Evolutionary conservation across 2,113 vertebrate genomes (phyloP).

Genomic region (Myanophis thanlyinensis): DNA sequence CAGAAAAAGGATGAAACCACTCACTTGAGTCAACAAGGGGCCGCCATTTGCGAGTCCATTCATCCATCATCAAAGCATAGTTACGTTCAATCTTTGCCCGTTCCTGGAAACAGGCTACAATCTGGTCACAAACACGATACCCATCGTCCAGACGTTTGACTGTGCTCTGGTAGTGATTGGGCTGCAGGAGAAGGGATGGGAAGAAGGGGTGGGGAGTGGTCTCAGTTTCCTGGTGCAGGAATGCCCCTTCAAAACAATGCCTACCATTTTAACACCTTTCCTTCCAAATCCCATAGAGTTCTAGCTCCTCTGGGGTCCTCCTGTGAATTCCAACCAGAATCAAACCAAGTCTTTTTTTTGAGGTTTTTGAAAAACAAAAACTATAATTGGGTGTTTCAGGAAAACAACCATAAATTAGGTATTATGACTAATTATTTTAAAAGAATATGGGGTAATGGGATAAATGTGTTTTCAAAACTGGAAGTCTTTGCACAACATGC

Average conservation of each 20-base stretch:
- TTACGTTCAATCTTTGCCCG: slow-evolving; percentile 78
- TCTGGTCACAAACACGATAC: slow-evolving; percentile 77
- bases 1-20: slow-evolving; percentile 24
- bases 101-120: slow-evolving; percentile 79
- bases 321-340: background rate
- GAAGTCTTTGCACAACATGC: background rate
- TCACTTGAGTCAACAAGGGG: slow-evolving; percentile 76
- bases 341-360: background rate
- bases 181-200: slow-evolving; percentile 53
- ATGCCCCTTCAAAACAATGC: background rate
- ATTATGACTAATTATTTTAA: background rate
- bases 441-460: background rate
- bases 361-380: background rate
- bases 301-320: background rate
- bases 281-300: background rate
- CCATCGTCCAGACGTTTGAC: slow-evolving; percentile 75
- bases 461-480: background rate
- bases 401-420: background rate
- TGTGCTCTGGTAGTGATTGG: slow-evolving; percentile 73
- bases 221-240: background rate
- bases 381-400: background rate
- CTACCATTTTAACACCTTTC: too few species aligned
- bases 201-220: too few species aligned
- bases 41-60: slow-evolving; percentile 84
- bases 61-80: slow-evolving; percentile 78